Percentiles rank a stretch among this genome's conserved stretches.
phyloP scores from a whole-genome alignment of 1,140 invertebrate species.

The Lithobius niger region DNA sequence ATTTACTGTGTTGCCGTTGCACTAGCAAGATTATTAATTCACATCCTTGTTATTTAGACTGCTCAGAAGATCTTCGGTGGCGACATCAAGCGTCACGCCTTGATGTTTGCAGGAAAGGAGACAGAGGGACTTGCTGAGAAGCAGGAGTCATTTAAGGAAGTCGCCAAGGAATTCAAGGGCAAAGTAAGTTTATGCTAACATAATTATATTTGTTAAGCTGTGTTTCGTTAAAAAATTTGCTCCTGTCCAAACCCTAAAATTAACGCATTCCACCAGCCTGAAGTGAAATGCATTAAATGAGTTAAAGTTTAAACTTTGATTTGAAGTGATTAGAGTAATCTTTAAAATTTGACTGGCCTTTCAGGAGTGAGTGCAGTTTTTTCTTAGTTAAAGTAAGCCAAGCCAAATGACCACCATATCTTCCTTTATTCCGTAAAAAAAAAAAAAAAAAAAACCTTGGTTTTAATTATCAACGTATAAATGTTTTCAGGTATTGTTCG shows the following conservation, averaged over 20 bases:
- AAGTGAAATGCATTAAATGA: constrained; percentile 20
- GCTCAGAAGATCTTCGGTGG: constrained; percentile 97
- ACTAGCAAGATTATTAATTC: no score
- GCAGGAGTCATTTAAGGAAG: constrained; percentile 54
- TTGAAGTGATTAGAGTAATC: no score
- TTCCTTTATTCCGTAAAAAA: no score
- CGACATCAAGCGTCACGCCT: constrained; percentile 88
- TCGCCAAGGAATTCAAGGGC: constrained; percentile 79
- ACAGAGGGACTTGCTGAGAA: constrained; percentile 65
- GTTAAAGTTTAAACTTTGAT: no score
- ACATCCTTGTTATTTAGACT: constrained; percentile 37
- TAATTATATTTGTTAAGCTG: background rate
- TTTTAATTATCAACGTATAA: no score
- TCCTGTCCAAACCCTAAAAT: constrained; percentile 19
- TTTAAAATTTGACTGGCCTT: no score
- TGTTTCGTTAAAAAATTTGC: constrained; percentile 17
- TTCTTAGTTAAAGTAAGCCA: no score
- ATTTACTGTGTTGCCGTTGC: no score
- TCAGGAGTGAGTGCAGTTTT: no score
- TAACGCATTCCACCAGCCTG: constrained; percentile 12
- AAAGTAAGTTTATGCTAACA: constrained; percentile 51
- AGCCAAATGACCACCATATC: no score
- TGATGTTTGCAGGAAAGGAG: constrained; percentile 82
- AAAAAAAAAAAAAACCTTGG: no score
- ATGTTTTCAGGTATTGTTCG: constrained; percentile 69